phyloP scores from a whole-genome alignment of 1,140 invertebrate species.

The Cyphomyrmex costatus region DNA sequence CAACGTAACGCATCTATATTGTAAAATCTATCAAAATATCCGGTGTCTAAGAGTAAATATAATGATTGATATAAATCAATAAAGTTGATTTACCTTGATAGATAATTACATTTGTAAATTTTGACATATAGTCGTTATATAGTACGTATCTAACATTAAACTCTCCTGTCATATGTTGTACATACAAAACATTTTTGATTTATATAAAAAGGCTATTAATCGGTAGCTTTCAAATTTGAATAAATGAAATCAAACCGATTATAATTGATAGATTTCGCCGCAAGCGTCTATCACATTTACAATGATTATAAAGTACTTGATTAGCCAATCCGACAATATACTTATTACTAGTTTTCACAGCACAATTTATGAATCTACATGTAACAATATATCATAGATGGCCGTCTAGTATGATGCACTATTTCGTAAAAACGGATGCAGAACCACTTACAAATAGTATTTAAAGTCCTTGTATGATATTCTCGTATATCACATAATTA shows the following conservation, averaged over 20 bases:
- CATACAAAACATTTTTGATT: slow-evolving; percentile 32
- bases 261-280: slow-evolving; percentile 5
- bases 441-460: not conserved
- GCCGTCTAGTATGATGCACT: not conserved
- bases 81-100: not conserved
- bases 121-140: slow-evolving; percentile 20
- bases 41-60: not conserved
- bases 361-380: slow-evolving; percentile 30
- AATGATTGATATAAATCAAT: slow-evolving; percentile 22
- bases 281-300: slow-evolving; percentile 41
- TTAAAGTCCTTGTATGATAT: not conserved
- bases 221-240: not conserved
- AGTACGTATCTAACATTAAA: slow-evolving; percentile 3
- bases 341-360: slow-evolving; percentile 54
- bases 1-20: slow-evolving; percentile 28
- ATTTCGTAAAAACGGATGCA: not conserved
- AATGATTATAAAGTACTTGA: not conserved
- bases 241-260: slow-evolving; percentile 11
- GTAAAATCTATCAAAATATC: slow-evolving; percentile 34
- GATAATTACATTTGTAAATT: slow-evolving; percentile 5
- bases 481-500: not conserved
- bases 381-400: not conserved
- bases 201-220: not conserved
- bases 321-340: slow-evolving; percentile 10
- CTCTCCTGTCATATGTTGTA: not conserved